Evolutionary conservation across 2,113 vertebrate species (phyloP).

Genomic region (Narcine bancroftii): DNA sequence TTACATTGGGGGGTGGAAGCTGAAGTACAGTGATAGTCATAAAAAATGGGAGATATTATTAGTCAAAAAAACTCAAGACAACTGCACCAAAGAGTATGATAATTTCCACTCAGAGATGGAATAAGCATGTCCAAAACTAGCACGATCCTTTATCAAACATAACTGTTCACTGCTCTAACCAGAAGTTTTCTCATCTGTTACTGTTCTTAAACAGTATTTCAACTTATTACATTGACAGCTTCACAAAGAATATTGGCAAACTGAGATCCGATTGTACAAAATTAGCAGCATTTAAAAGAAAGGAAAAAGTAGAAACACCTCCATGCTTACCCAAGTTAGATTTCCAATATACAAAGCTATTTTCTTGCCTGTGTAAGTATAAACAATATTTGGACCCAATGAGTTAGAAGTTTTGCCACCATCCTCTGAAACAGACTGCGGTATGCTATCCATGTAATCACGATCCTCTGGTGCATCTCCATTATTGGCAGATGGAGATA

Average conservation of each 20-base stretch:
- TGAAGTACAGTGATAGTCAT: conserved; percentile 50
- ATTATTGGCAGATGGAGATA: conserved; percentile 96
- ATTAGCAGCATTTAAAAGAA: no score
- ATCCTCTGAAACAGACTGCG: conserved; percentile 78
- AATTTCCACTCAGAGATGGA: not conserved
- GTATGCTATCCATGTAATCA: conserved; percentile 88
- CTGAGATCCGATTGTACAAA: not conserved
- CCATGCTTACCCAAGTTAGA: conserved; percentile 82
- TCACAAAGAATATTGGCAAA: not conserved
- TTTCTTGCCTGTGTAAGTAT: conserved; percentile 91
- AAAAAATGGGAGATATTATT: conserved; percentile 85
- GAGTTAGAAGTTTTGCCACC: conserved; percentile 73
- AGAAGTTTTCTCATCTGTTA: not conserved
- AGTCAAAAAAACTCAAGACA: conserved; percentile 84
- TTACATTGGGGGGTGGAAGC: not conserved
- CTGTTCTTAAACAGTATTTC: not conserved
- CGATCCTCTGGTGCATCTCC: conserved; percentile 94
- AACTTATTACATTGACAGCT: not conserved
- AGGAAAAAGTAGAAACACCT: not conserved
- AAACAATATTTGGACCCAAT: conserved; percentile 76
- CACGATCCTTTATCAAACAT: not conserved
- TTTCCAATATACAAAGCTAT: conserved; percentile 95
- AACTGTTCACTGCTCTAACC: not conserved
- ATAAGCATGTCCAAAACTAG: not conserved
- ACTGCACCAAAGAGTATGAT: conserved; percentile 79